Conservation (phyloP, 2,888 invertebrate genomes). For the Mongoloraphidia duomilia region DNA sequence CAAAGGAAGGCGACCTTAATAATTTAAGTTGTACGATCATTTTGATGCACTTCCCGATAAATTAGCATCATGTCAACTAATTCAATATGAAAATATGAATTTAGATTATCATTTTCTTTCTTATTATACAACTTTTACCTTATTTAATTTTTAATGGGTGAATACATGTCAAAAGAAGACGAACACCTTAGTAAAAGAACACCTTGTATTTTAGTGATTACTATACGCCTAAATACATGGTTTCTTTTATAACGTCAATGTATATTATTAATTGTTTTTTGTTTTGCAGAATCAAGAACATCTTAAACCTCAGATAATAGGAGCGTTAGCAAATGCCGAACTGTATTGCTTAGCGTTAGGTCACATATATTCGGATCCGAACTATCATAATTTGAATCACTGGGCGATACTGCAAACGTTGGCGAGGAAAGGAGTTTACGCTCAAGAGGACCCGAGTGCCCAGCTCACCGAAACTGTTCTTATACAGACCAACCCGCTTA, state of each 20-base stretch:
- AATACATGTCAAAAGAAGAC: no score
- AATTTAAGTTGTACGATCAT: no score
- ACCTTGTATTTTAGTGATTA: no score
- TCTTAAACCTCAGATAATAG: constrained; percentile 83
- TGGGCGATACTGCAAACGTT: constrained; percentile 89
- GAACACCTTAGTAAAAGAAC: no score
- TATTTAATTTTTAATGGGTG: no score
- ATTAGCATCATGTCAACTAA: no score
- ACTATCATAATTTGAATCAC: constrained; percentile 91
- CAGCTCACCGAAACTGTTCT: constrained; percentile 90
- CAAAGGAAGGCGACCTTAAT: no score
- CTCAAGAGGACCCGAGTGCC: constrained; percentile 68
- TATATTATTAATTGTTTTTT: background rate
- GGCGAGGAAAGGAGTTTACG: constrained; percentile 78
- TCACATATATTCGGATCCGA: constrained; percentile 92
- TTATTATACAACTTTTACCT: no score
- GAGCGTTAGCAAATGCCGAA: constrained; percentile 84
- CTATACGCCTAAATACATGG: no score
- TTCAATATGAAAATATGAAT: no score
- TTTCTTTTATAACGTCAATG: background rate
- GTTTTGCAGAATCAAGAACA: constrained; percentile 72
- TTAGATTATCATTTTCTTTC: no score
- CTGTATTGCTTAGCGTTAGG: constrained; percentile 87
- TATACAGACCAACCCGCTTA: constrained; percentile 87
- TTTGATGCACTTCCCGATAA: no score